phyloP scores from a whole-genome alignment of 2,888 invertebrate genomes.

The Chrysotoxum bicinctum region DNA sequence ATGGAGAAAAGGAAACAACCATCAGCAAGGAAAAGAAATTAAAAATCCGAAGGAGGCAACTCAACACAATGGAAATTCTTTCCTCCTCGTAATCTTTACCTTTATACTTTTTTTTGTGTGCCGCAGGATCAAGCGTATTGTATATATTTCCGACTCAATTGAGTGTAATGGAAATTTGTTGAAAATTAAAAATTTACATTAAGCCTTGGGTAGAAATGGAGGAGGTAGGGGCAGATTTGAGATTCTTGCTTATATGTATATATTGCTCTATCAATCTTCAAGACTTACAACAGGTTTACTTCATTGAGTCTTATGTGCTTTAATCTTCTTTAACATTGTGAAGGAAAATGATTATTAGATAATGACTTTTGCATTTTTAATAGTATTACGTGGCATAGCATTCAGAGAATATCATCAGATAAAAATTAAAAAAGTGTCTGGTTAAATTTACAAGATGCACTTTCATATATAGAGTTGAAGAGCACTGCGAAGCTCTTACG shows the following conservation, averaged over 20 bases:
- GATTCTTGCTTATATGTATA: background rate
- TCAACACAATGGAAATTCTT: conserved; percentile 56
- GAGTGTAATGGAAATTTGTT: conserved; percentile 66
- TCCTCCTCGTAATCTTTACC: conserved; percentile 46
- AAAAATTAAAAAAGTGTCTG: too few species aligned
- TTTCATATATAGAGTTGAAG: too few species aligned
- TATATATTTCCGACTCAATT: conserved; percentile 49
- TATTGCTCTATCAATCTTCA: background rate
- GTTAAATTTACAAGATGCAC: too few species aligned
- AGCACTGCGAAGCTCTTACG: too few species aligned
- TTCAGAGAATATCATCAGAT: too few species aligned
- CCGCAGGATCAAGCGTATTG: conserved; percentile 12
- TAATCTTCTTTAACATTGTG: background rate
- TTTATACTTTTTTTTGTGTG: background rate
- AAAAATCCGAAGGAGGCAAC: conserved; percentile 42
- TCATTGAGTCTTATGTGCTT: background rate
- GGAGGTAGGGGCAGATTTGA: background rate
- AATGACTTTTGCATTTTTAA: too few species aligned
- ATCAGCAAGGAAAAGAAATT: conserved; percentile 51
- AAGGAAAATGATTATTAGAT: too few species aligned
- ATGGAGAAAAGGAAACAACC: conserved; percentile 34
- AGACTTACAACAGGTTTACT: background rate
- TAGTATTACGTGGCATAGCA: too few species aligned
- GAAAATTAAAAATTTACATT: conserved; percentile 64
- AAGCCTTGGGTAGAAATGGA: background rate